Percentiles rank a stretch among this genome's conserved stretches.
Evolutionary conservation across 2,797 vertebrate genomes (phyloP).

Genomic region (Calcarius lapponicus): DNA sequence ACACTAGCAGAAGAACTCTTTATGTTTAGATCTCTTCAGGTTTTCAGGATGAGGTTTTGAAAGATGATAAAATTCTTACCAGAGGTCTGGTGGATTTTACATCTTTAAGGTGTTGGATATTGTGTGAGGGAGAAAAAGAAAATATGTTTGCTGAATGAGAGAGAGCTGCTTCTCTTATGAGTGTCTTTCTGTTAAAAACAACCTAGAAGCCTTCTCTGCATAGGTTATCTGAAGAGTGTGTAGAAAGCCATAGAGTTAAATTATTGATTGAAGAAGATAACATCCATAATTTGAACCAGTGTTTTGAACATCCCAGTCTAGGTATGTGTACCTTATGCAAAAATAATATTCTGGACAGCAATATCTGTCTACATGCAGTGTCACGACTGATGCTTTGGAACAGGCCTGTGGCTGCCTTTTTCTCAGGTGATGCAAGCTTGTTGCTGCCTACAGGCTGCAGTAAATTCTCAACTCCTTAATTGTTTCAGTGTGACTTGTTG

Average conservation of each 20-base stretch:
- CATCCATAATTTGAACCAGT: background rate
- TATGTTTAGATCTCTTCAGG: background rate
- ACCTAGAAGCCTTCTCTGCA: background rate
- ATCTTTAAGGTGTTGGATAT: background rate
- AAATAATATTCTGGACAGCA: background rate
- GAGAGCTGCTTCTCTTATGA: background rate
- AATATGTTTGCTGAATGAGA: background rate
- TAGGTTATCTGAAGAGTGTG: background rate
- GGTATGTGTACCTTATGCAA: background rate
- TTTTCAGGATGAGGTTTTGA: background rate
- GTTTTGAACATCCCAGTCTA: background rate
- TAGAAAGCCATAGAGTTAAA: background rate
- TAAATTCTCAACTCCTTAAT: background rate
- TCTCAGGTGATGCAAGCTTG: background rate
- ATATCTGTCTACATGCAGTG: background rate
- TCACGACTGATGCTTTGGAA: background rate
- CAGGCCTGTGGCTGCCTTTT: background rate
- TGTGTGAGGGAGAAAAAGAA: background rate
- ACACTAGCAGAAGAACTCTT: background rate
- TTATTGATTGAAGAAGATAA: background rate
- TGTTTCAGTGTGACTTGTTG: background rate
- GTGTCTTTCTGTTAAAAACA: background rate
- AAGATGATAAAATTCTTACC: background rate
- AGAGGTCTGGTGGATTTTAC: background rate
- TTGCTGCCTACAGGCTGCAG: background rate